Evolutionary conservation across 2,888 invertebrate genomes (phyloP).

Genomic region (Apotomis turbidana): DNA sequence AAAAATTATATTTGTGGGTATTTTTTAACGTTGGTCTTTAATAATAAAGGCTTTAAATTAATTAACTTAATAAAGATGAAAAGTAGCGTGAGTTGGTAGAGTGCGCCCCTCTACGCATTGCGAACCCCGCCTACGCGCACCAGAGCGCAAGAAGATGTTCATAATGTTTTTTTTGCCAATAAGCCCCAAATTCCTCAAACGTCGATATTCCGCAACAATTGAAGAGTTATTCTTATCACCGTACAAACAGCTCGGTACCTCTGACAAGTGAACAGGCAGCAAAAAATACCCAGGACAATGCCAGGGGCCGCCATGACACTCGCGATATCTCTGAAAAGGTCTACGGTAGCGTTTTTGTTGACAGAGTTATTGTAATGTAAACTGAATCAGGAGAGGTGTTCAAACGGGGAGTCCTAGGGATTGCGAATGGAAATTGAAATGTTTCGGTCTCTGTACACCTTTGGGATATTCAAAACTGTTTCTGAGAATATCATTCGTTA

Average conservation of each 20-base stretch:
- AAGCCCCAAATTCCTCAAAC: neutral
- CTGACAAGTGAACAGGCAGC: slow-evolving; percentile 11
- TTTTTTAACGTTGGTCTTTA: too few relatives aligned
- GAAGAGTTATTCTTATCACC: slow-evolving; percentile 29
- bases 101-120: too few relatives aligned
- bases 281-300: slow-evolving; percentile 35
- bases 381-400: slow-evolving; percentile 1
- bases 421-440: neutral
- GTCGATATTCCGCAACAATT: slow-evolving; percentile 4
- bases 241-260: slow-evolving; percentile 8
- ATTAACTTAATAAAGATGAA: too few relatives aligned
- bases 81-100: too few relatives aligned
- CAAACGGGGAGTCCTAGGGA: neutral
- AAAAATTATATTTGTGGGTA: too few relatives aligned
- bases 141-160: too few relatives aligned
- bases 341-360: neutral
- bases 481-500: too few relatives aligned
- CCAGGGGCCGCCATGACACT: slow-evolving; percentile 16
- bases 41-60: too few relatives aligned
- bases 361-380: slow-evolving; percentile 25
- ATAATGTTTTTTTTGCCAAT: too few relatives aligned
- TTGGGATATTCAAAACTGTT: too few relatives aligned
- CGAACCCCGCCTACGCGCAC: too few relatives aligned
- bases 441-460: too few relatives aligned
- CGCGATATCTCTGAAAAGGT: slow-evolving; percentile 12